phyloP scores from a whole-genome alignment of 2,888 invertebrate genomes.

The Osedax frankpressi region DNA sequence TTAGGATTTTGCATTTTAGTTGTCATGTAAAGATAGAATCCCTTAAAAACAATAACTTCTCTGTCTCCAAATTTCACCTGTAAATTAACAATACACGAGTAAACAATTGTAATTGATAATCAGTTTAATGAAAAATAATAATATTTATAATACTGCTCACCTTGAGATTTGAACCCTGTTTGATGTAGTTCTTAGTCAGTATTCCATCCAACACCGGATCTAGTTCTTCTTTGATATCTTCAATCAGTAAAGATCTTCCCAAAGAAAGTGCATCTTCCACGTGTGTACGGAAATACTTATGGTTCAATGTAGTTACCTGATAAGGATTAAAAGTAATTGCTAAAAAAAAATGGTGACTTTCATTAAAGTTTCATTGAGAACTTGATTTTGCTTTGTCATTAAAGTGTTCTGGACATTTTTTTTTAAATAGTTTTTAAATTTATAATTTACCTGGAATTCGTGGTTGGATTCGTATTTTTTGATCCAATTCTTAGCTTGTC shows the following conservation, averaged over 20 bases:
- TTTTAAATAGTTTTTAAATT: neutral
- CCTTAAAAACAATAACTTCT: constrained; percentile 60
- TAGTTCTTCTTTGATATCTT: constrained; percentile 70
- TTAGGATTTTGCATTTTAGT: constrained; percentile 75
- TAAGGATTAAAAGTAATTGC: neutral
- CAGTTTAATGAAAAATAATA: constrained; percentile 19
- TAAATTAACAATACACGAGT: no score
- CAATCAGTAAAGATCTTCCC: constrained; percentile 69
- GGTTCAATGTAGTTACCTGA: constrained; percentile 49
- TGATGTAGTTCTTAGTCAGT: constrained; percentile 72
- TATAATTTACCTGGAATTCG: constrained; percentile 35
- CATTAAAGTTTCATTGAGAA: no score
- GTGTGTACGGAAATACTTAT: constrained; percentile 60
- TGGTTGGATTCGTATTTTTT: constrained; percentile 32
- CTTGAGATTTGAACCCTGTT: constrained; percentile 66
- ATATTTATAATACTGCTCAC: constrained; percentile 43
- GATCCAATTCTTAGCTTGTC: constrained; percentile 45
- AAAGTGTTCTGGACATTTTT: no score
- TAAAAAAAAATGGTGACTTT: neutral
- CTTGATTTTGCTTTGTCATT: no score
- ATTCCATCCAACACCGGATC: constrained; percentile 76
- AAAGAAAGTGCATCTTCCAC: constrained; percentile 69
- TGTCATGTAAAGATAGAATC: constrained; percentile 68
- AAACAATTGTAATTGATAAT: neutral
- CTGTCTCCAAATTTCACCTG: constrained; percentile 63